Evolutionary conservation across 1,140 invertebrate species (phyloP).

Genomic region (Mizuhopecten yessoensis): DNA sequence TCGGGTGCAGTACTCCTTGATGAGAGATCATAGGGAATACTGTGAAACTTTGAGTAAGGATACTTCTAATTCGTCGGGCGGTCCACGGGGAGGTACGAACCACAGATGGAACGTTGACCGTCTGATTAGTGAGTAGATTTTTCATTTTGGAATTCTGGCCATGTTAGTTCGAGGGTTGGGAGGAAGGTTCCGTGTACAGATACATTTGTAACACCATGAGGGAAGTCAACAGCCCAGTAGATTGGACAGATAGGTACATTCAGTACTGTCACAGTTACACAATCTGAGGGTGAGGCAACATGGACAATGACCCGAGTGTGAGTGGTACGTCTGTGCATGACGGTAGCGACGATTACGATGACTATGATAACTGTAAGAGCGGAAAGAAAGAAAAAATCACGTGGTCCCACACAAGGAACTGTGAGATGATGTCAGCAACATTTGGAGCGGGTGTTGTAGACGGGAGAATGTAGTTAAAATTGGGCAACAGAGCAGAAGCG

Average conservation of each 20-base stretch:
- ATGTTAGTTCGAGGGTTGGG: neutral
- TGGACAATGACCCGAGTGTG: neutral
- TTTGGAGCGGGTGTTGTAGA: neutral
- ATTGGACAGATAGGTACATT: neutral
- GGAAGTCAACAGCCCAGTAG: neutral
- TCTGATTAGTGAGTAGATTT: too few relatives aligned
- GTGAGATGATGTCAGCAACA: neutral
- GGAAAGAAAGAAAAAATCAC: neutral
- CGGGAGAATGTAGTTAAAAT: neutral
- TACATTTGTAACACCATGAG: neutral
- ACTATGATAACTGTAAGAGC: neutral
- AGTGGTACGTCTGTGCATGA: neutral
- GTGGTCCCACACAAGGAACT: neutral
- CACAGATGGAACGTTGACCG: too few relatives aligned
- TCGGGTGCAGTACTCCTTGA: too few relatives aligned
- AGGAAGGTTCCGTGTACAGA: neutral
- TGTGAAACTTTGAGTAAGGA: too few relatives aligned
- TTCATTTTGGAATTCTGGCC: constrained; percentile 7
- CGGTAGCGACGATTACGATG: neutral
- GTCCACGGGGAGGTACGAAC: too few relatives aligned
- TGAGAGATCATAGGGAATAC: too few relatives aligned
- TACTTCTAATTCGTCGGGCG: too few relatives aligned
- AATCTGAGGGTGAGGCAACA: neutral
- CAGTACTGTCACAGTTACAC: neutral
- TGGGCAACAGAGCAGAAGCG: neutral